Base-by-base conservation (phyloP, 1,140 invertebrate species). In the Drosophila nigrodunni region DNA sequence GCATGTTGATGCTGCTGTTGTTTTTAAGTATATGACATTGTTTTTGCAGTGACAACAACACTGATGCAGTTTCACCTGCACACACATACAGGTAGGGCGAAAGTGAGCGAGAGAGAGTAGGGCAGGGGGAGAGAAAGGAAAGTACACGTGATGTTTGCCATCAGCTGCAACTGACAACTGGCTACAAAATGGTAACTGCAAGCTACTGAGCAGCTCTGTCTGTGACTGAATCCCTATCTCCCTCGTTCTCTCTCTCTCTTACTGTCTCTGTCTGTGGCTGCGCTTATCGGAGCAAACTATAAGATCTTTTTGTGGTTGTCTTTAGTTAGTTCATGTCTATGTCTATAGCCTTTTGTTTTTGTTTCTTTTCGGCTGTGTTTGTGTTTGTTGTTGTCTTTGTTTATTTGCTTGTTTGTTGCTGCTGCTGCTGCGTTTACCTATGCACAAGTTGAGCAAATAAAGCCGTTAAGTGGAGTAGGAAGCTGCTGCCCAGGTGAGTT, bases 251-350 rank as follows among this genome's bases (percentile, higher is more conserved):
- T 4, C 25, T 25, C 25, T 30, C 25, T 30, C 25, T 30, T 4
- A 5, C 6, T 30, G 2, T 30, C 3, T 5, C 25, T 41, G 61
- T 55, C 49, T 54, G 37, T 58, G 30, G 41, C 35, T 62, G 72
- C 61, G 73, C 57, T 44, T 49, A 46, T 50, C 15, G 71, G 35
- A 49, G 11, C 44, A 18, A 44, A 72, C 71, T 78, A 60, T 50
- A 89, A 89, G 83, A 88, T 89, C 83, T 88, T 89, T 89, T 80
- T 88, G 83, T 77, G 83, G 85, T 83, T 83, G 72, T 30, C 41
- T 68, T 78, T 49, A 64, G 66, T 70, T 75, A 30, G 25, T 30
- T 30, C 25, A 30, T 75, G 59, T 67, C n/a, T 73, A 13, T 77
- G 58, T 61, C 25, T 30, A 30, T 5, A 30, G 25, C 25, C 10